A percentile compares a stretch with the other conserved stretches of the same genome.
Conservation (phyloP, 2,888 invertebrate genomes). For the Dioctria rufipes region DNA sequence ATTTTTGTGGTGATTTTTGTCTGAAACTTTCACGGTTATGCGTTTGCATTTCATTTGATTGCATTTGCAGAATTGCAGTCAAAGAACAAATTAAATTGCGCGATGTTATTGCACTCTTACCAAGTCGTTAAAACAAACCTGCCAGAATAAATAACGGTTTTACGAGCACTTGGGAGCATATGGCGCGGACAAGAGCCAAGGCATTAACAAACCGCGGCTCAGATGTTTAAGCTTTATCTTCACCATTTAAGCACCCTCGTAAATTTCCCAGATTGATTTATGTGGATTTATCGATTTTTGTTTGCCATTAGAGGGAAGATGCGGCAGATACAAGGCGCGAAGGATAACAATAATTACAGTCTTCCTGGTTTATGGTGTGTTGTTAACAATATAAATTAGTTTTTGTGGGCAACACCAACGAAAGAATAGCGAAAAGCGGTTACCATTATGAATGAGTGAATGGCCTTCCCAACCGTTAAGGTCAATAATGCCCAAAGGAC, state of each 20-base stretch:
- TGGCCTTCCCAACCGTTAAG: too few species aligned
- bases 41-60: background rate
- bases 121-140: background rate
- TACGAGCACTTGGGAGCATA: constrained; percentile 4
- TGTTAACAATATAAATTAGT: too few species aligned
- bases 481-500: too few species aligned
- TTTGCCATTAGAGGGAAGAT: background rate
- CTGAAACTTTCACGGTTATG: too few species aligned
- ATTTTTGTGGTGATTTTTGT: too few species aligned
- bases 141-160: constrained; percentile 10
- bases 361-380: too few species aligned
- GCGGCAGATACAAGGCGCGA: background rate
- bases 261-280: constrained; percentile 12
- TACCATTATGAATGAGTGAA: too few species aligned
- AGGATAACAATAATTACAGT: background rate
- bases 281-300: background rate
- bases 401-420: too few species aligned
- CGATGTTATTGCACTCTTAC: constrained; percentile 7
- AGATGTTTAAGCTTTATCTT: constrained; percentile 9
- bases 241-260: background rate
- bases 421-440: too few species aligned
- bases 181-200: background rate
- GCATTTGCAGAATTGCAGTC: background rate
- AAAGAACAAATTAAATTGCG: constrained; percentile 3
- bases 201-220: constrained; percentile 11